phyloP scores from a whole-genome alignment of 2,113 vertebrate species.

The Gasterosteus aculeatus region DNA sequence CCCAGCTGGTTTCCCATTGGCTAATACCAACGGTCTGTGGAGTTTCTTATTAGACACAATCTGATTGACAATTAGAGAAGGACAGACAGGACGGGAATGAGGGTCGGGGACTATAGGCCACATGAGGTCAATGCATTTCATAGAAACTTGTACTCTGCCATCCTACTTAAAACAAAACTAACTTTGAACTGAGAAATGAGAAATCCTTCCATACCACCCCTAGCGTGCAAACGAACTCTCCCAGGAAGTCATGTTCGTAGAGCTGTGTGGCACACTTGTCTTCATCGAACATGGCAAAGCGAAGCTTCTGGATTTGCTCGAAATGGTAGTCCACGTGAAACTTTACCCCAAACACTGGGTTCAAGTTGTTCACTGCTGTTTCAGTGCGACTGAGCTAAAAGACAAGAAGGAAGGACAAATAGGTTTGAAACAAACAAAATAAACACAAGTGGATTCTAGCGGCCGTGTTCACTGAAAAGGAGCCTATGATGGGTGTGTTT shows the following conservation, averaged over 20 bases:
- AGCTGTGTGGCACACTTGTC: conserved; percentile 94
- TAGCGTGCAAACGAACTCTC: conserved; percentile 93
- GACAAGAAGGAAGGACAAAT: conserved; percentile 1
- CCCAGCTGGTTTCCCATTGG: conserved; percentile 95
- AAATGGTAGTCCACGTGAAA: conserved; percentile 96
- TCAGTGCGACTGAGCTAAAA: conserved; percentile 92
- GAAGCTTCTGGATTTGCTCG: conserved; percentile 96
- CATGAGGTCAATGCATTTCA: neutral
- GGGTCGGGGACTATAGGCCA: neutral
- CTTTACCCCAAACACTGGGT: conserved; percentile 95
- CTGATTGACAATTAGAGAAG: conserved; percentile 69
- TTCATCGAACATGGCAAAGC: conserved; percentile 96
- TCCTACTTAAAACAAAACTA: neutral
- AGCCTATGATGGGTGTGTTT: neutral
- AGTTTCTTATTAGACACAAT: conserved; percentile 99
- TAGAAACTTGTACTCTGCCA: neutral
- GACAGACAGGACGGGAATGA: neutral
- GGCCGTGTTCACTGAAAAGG: neutral
- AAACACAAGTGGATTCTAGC: neutral
- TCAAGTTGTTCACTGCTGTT: conserved; percentile 95
- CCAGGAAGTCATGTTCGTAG: conserved; percentile 96
- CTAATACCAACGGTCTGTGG: conserved; percentile 87
- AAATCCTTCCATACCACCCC: conserved; percentile 83
- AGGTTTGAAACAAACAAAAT: neutral
- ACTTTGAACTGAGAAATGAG: neutral